Evolutionary conservation across 2,888 invertebrate genomes (phyloP).

Genomic region (Spilarctia lutea): DNA sequence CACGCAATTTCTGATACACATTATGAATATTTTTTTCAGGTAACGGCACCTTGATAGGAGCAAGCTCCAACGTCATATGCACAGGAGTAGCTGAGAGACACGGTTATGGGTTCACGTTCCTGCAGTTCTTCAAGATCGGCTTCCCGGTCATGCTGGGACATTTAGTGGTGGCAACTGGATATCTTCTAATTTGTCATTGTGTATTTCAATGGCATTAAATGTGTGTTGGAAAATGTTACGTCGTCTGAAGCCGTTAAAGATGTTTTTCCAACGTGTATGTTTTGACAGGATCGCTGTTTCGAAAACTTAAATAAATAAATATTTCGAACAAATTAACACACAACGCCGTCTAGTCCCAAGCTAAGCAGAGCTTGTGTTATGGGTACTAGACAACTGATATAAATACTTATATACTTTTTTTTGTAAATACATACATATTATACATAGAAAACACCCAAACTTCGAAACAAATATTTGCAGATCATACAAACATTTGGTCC

Average conservation of each 20-base stretch:
- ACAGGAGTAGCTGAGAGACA: slow-evolving; percentile 97
- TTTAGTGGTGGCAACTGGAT: slow-evolving; percentile 88
- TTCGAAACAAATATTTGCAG: no score
- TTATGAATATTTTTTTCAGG: slow-evolving; percentile 73
- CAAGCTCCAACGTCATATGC: slow-evolving; percentile 96
- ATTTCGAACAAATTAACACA: no score
- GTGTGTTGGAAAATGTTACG: background rate
- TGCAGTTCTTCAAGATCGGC: slow-evolving; percentile 94
- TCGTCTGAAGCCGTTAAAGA: background rate
- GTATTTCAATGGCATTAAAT: slow-evolving; percentile 18
- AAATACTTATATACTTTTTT: no score
- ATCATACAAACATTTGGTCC: no score
- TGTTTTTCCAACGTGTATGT: background rate
- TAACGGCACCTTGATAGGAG: slow-evolving; percentile 96
- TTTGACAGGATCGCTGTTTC: background rate
- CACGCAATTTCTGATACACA: background rate
- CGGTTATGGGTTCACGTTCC: slow-evolving; percentile 94
- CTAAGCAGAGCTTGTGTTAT: no score
- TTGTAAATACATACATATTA: no score
- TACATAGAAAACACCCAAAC: no score
- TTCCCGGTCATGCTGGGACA: slow-evolving; percentile 94
- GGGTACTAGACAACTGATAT: no score
- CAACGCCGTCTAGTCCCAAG: no score
- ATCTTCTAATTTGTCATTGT: slow-evolving; percentile 91
- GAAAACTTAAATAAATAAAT: no score